Base-by-base conservation (phyloP, 2,113 vertebrate genomes). In the Blennius ocellaris region DNA sequence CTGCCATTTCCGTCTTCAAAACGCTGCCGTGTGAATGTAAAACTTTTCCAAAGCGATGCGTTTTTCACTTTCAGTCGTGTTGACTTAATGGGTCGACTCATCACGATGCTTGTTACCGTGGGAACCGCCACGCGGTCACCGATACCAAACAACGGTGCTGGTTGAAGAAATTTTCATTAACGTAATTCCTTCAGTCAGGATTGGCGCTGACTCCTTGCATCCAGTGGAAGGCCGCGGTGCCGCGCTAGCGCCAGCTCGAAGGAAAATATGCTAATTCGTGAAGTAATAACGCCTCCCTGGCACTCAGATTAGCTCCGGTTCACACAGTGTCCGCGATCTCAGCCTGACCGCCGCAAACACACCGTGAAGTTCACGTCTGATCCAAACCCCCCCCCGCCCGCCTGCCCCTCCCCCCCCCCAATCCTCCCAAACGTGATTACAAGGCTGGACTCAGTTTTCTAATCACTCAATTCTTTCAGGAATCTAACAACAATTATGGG, bases 401-500 rank as follows among this genome's bases (percentile, higher is more conserved):
- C 21, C 21, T n/a, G n/a, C n/a, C n/a, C n/a, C n/a, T n/a, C n/a
- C n/a, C n/a, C n/a, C n/a, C n/a, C n/a, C n/a, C n/a, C n/a, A n/a
- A n/a, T n/a, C 36, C 38, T 73, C 75, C 70, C 52, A 2, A 4
- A 78, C 82, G 73, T 83, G 69, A 88, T 87, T 89, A 79, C 87
- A 73, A 86, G 82, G 59, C 53, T 44, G 41, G 74, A 78, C 49
- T 53, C 45, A 65, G 45, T 80, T 84, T 86, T 86, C 21, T 87
- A 88, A 88, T 90, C 85, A 89, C 80, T 76, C 52, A 45, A 43
- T 78, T 80, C 63, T 84, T 81, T 76, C 66, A 81, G 80, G 71
- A 86, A 88, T 89, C 62, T 69, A 82, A 90, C 81, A 90, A 87
- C 81, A 90, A 87, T 85, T 86, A 82, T 30, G 21, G 81, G n/a